Evolutionary conservation across 2,888 invertebrate genomes (phyloP).

Genomic region (Molorchus minor): DNA sequence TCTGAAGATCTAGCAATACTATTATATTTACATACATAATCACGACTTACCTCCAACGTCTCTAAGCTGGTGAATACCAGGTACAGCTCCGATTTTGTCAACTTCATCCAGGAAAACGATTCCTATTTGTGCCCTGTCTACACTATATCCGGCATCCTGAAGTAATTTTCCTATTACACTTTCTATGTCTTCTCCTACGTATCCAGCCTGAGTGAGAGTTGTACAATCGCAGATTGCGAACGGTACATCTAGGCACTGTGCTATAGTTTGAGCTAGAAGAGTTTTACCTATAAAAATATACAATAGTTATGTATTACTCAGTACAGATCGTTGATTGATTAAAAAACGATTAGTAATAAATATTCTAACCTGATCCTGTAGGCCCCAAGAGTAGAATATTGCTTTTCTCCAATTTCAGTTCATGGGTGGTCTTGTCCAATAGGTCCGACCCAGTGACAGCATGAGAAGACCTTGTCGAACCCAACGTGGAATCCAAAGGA

Average conservation of each 20-base stretch:
- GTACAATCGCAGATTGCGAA: conserved; percentile 99
- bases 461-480: conserved; percentile 34
- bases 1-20: too few species aligned
- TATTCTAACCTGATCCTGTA: conserved; percentile 86
- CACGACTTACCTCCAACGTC: conserved; percentile 85
- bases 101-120: conserved; percentile 99
- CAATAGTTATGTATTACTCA: neutral
- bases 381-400: conserved; percentile 97
- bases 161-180: conserved; percentile 95
- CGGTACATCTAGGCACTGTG: conserved; percentile 97
- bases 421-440: conserved; percentile 82
- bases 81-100: conserved; percentile 98
- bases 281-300: conserved; percentile 81
- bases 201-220: conserved; percentile 94
- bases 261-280: conserved; percentile 95
- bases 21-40: neutral
- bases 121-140: conserved; percentile 97
- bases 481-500: conserved; percentile 39
- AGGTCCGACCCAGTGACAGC: conserved; percentile 75
- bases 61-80: conserved; percentile 89
- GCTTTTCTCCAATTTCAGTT: conserved; percentile 91
- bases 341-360: neutral
- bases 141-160: conserved; percentile 92
- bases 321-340: neutral
- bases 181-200: conserved; percentile 99